A percentile compares a stretch with the other conserved stretches of the same genome.
Conservation (phyloP, 2,113 vertebrate species). For the Benitochromis conjunctus region DNA sequence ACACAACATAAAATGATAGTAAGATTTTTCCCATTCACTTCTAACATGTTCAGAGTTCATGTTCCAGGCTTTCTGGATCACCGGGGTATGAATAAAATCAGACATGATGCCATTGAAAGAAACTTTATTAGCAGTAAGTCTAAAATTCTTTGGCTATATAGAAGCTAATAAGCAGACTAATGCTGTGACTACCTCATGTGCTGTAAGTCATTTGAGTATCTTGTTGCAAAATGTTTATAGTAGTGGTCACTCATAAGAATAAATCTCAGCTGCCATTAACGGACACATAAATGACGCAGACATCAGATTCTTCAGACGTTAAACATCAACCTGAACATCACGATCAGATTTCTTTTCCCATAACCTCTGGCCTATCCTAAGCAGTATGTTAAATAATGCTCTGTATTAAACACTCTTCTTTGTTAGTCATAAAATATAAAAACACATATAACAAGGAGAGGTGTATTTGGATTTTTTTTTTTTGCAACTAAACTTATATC, state of each 20-base stretch:
- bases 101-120: background rate
- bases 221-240: background rate
- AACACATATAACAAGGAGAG: conserved; percentile 20
- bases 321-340: background rate
- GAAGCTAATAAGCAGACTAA: background rate
- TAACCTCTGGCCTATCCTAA: conserved; percentile 4
- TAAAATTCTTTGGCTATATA: conserved; percentile 44
- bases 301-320: background rate
- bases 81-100: background rate
- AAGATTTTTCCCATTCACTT: background rate
- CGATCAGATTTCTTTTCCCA: background rate
- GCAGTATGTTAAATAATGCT: background rate
- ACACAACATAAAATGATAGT: background rate
- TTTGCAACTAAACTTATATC: conserved; percentile 3
- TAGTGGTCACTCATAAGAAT: conserved; percentile 10
- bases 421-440: conserved; percentile 41
- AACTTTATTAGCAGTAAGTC: conserved; percentile 42
- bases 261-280: conserved; percentile 48
- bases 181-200: background rate
- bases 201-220: background rate
- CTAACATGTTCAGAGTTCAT: background rate
- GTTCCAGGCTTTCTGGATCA: background rate
- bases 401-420: conserved; percentile 22
- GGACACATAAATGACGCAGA: background rate
- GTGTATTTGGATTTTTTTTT: conserved; percentile 25